Base-by-base conservation (phyloP, 2,113 vertebrate species). In the Triplophysa rosa region DNA sequence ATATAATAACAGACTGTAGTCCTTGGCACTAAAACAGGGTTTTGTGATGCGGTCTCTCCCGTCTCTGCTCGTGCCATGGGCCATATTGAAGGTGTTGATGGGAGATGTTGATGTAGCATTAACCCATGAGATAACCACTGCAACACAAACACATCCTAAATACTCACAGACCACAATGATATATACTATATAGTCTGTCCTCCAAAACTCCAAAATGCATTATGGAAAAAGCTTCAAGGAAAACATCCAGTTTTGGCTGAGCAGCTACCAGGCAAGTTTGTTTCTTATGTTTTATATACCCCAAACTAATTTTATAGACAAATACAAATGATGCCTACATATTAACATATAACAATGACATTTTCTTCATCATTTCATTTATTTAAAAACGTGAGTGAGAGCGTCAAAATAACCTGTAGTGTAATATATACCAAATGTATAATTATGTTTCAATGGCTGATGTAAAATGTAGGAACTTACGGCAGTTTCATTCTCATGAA, bases 401-500 rank as follows among this genome's bases (percentile, higher is more conserved):
- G 26, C 23, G 11, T 59, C 29, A 24, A 54, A 54, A 54, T 54
- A 14, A 58, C 42, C 23, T 37, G 42, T 8, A 24, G 47, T 73
- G 8, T 24, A 54, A 81, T 26, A 68, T 0, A 63, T 7, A 29
- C 33, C 33, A 29, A 37, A 63, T 12, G 85, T 61, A 80, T 77
- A 29, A 49, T 14, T 16, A 40, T 24, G 29, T 16, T 40, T 16
- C 33, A 67, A 70, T 33, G 29, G 49, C 24, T 70, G 33, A 17
- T 52, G 12, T 29, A 33, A 70, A 72, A 19, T 17, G 14, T 2
- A 24, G 8, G 21, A 1, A 96, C 98, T 98, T 95, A 99, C 98
- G 97, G 98, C 86, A 99, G 89, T 85, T 99, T 99, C 97, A 99
- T 99, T 83, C 98, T 95, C 98, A 99, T 99, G 91, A 99, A 99